Conservation (phyloP, 2,797 vertebrate species). For the Holocentrus rufus region DNA sequence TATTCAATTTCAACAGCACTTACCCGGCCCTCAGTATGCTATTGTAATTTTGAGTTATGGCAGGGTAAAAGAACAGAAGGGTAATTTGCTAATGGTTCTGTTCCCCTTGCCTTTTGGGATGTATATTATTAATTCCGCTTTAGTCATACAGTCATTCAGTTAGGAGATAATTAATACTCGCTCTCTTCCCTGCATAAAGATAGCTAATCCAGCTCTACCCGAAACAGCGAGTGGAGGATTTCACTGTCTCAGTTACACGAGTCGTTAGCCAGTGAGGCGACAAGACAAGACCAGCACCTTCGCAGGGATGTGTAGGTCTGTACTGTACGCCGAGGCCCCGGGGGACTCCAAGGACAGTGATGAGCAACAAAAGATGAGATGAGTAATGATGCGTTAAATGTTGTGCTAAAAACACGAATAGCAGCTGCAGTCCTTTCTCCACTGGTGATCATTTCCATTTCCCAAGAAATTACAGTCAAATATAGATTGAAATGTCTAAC, state of each 20-base stretch:
- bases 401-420: no score
- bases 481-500: no score
- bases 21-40: slow-evolving; percentile 19
- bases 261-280: no score
- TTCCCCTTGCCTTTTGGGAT: slow-evolving; percentile 47
- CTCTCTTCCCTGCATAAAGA: slow-evolving; percentile 28
- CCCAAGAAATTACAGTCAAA: no score
- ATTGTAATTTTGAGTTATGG: slow-evolving; percentile 47
- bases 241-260: neutral
- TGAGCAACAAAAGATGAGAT: no score
- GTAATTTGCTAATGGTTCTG: slow-evolving; percentile 59
- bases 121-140: slow-evolving; percentile 59
- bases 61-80: slow-evolving; percentile 38
- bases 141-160: slow-evolving; percentile 48
- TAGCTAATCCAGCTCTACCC: slow-evolving; percentile 38
- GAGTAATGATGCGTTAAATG: no score
- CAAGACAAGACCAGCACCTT: no score
- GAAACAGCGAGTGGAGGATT: slow-evolving; percentile 12
- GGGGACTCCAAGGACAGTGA: no score
- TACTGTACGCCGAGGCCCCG: no score
- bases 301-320: no score
- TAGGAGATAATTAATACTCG: slow-evolving; percentile 49
- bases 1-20: slow-evolving; percentile 41
- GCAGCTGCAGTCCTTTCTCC: no score
- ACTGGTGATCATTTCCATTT: no score